A percentile compares a stretch with the other conserved stretches of the same genome.
Evolutionary conservation across 30 jellyfish, hydroid and myxozoan species (phyloP).

Genomic region (Hydra vulgaris): DNA sequence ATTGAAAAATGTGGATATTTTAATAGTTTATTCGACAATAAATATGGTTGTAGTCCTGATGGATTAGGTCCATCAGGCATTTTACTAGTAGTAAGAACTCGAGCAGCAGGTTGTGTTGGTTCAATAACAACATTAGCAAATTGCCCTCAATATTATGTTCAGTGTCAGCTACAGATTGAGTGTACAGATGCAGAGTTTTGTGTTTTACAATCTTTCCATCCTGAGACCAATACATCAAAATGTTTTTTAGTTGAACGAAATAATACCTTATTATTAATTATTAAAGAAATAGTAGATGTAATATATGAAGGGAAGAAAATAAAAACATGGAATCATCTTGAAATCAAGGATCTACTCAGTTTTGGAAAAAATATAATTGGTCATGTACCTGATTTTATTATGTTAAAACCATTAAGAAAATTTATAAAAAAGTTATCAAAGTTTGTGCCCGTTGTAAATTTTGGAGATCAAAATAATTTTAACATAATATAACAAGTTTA

Average conservation of each 20-base stretch:
- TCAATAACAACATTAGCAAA: neutral
- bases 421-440: neutral
- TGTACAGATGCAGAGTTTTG: too few species aligned
- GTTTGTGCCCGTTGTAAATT: neutral
- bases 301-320: neutral
- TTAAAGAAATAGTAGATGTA: too few species aligned
- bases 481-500: neutral
- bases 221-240: too few species aligned
- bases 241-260: too few species aligned
- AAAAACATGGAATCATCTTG: neutral
- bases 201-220: too few species aligned
- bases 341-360: slow-evolving; percentile 1
- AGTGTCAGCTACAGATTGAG: too few species aligned
- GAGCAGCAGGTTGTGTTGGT: neutral
- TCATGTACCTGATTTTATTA: neutral
- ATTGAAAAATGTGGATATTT: slow-evolving; percentile 12
- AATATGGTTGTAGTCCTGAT: too few species aligned
- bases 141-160: slow-evolving; percentile 10
- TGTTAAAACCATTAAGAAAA: slow-evolving; percentile 1
- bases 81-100: slow-evolving; percentile 7
- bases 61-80: slow-evolving; percentile 10
- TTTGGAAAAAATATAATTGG: neutral
- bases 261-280: too few species aligned
- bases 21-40: neutral
- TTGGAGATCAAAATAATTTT: neutral